Evolutionary conservation across 2,113 vertebrate genomes (phyloP), one percentile per base, ranked within the genome.

Genomic region (Otocyon megalotis): DNA sequence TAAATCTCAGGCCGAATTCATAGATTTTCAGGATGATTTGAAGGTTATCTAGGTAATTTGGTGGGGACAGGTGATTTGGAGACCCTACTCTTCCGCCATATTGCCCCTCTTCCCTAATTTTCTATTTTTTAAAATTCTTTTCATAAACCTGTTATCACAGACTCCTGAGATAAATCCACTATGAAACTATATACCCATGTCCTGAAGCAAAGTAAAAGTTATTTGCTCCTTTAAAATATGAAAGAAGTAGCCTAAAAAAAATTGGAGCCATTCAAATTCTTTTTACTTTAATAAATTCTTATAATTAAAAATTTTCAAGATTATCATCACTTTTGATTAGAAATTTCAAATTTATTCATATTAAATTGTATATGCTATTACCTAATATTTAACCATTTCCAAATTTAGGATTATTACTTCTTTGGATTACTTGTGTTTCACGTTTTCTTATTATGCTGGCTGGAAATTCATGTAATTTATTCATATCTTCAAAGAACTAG

Each of bases 301-400:
- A 56, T 50, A 35, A 84, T 54, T 54, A 28, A 93, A 91, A 72
- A 17, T 67, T 90, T 88, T 65, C 32, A 2, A 92, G 60, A 91
- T 26, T 77, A 82, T 81, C 20, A 87, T 86, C n/a, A 87, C 30
- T 83, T 85, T 93, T 20, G 62, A 71, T 67, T 79, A 84, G 32
- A 88, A 76, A n/a, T 96, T 97, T 96, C 37, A 56, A 90, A 77
- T 82, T 72, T 63, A 87, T 71, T 90, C 28, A 92, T 48, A 56
- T 71, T 86, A 90, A 94, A 83, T 83, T 83, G 3, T 56, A 71
- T 54, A 72, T 2, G 48, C 43, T 93, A 3, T 37, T 77, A 69
- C 16, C 82, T 83, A 87, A 93, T 50, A 3, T 81, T 93, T 56
- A 95, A 60, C 53, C 37, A 12, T 22, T 97, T 87, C 26, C 30